Base-by-base conservation (phyloP, 1,140 invertebrate species). In the Platorchestia sp. region DNA sequence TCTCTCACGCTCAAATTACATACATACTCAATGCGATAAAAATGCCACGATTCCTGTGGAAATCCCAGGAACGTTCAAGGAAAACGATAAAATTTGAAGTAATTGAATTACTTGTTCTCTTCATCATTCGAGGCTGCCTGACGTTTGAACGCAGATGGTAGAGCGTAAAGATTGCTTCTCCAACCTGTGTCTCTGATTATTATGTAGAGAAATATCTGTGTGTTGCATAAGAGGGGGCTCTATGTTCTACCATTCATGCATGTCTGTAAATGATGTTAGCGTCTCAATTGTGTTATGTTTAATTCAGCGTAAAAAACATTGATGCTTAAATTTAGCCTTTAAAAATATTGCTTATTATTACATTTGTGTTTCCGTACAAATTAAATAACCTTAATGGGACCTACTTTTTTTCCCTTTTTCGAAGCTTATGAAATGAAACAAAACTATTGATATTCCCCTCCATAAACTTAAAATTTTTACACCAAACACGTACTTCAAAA, bases 291-390 rank as follows among this genome's bases (percentile, higher is more conserved):
- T 75, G 36, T 27, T 27, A 75, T 10, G 59, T 75, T 75, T 27
- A 75, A 75, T 1, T 36, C 14, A 75, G 59, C 59, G 59, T 75
- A 75, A 75, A 75, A 75, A 22, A 75, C 36, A 36, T 27, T 10
- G 59, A 75, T 75, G 59, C 59, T 75, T 75, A 75, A 75, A 75
- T 75, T 75, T 75, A 75, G 59, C 59, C 59, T 19, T 75, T 75
- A 75, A 75, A 75, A 10, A 75, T 75, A 75, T 75, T 75, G 36
- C 59, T 75, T 75, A 75, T 36, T 10, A 75, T 75, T 75, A 75
- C 59, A 75, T 75, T 75, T 75, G 59, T 75, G 59, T 75, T 75
- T 75, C 59, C 59, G 59, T 75, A 75, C 59, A 75, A 75, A 75
- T 75, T 75, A 75, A 75, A 75, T 75, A 75, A 75, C 59, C 59